Conservation (phyloP, 2,113 vertebrate genomes). For the Corythornis vintsioides region DNA sequence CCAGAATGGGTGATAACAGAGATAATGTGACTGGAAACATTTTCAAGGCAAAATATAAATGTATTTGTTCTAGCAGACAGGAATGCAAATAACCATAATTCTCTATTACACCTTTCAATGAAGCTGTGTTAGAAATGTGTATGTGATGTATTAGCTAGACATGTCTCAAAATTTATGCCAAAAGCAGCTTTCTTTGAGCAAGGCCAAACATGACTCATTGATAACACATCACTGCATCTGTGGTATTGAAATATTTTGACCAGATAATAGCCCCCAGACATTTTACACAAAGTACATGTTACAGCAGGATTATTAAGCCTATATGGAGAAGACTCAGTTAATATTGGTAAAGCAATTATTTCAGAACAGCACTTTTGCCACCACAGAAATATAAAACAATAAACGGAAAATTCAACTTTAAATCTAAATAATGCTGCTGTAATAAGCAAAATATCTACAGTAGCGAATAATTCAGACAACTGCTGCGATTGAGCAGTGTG, state of each 20-base stretch:
- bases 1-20: not conserved
- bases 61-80: not conserved
- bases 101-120: not conserved
- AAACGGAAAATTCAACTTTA: not conserved
- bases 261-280: not conserved
- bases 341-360: not conserved
- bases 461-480: not conserved
- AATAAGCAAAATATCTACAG: not conserved
- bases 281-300: not conserved
- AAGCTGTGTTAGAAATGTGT: not conserved
- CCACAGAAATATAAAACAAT: not conserved
- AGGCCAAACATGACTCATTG: constrained; percentile 22
- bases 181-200: not conserved
- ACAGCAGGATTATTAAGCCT: not conserved
- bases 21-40: not conserved
- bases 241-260: not conserved
- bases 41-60: not conserved
- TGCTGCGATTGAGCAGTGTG: not conserved
- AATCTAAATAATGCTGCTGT: not conserved
- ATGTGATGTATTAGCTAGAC: not conserved
- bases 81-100: not conserved
- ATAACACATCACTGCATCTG: not conserved
- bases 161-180: not conserved
- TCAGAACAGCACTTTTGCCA: not conserved
- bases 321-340: not conserved